Base-by-base conservation (phyloP, 2,888 invertebrate genomes). In the Lepetodrilus schrolli region DNA sequence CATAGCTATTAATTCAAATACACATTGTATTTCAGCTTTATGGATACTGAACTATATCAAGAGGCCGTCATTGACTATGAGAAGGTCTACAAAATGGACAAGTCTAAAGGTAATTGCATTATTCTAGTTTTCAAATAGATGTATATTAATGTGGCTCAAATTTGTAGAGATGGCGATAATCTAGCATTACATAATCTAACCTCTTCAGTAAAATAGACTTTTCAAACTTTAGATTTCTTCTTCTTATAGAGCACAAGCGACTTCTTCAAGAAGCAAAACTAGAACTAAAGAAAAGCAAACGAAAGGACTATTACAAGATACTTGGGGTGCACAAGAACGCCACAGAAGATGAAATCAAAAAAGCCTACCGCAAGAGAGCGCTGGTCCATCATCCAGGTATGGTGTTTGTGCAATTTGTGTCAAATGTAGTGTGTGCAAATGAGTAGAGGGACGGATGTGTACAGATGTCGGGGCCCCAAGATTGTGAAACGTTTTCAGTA, bases 221-320 rank as follows among this genome's bases (percentile, higher is more conserved):
- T n/a, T n/a, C n/a, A n/a, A n/a, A n/a, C n/a, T n/a, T n/a, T n/a
- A n/a, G n/a, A n/a, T n/a, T n/a, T n/a, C n/a, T n/a, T n/a, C n/a
- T n/a, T 75, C 48, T 80, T 80, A 1, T 84, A 88, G 96, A 96
- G 84, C 94, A 95, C 83, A 95, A 95, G 89, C 93, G 94, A 85
- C 90, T 96, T 75, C 91, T 97, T 48, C 94, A 95, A 83, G 96
- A 97, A 83, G 97, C 98, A 4, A 97, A 97, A 91, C 89, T 95
- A 75, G 95, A 95, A 23, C 92, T 98, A 74, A 97, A 97, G 90
- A 95, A 94, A 89, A 96, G 96, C 3, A 96, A 96, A 91, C 94
- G 97, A 81, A 98, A 98, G 92, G 98, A 98, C 90, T 98, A 97
- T 90, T 98, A 98, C 88, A 97, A 97, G 91, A 96, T 98, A 82